Percentiles rank a stretch among this genome's conserved stretches.
These are phyloP conservation scores for Chironomus tepperi DNA, from an alignment of 1,140 invertebrate genomes.

Conservation along the genomic window DNA sequence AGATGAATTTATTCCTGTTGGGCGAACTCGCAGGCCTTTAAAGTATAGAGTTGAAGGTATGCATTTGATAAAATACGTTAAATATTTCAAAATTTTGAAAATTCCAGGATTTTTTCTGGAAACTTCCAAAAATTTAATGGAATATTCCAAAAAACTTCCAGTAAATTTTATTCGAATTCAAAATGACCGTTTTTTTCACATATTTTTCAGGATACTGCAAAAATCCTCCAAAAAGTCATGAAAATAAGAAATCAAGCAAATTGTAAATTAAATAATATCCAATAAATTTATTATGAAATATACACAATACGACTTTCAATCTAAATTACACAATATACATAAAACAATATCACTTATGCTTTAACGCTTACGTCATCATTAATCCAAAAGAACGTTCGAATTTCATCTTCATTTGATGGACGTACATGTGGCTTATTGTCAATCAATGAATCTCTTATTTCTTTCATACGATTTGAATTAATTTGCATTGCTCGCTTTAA, in stretches of 20 bases:
- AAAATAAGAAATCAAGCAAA: neutral
- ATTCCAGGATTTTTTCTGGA: too few relatives aligned
- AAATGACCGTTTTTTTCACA: neutral
- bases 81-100: too few relatives aligned
- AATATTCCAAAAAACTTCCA: too few relatives aligned
- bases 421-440: conserved; percentile 50
- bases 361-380: conserved; percentile 34
- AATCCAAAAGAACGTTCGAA: conserved; percentile 54
- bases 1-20: neutral
- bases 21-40: neutral
- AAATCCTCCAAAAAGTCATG: neutral
- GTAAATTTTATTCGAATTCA: neutral
- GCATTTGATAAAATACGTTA: neutral
- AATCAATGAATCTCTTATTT: conserved; percentile 39
- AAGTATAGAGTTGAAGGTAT: neutral
- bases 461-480: conserved; percentile 47
- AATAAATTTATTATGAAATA: too few relatives aligned
- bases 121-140: too few relatives aligned
- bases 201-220: neutral
- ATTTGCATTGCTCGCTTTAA: conserved; percentile 48
- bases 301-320: too few relatives aligned
- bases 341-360: too few relatives aligned
- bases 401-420: conserved; percentile 51
- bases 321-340: too few relatives aligned
- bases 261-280: too few relatives aligned